These are phyloP conservation scores for Ennomos fuscantarius DNA, from an alignment of 2,888 invertebrate species.

Conservation along the genomic window DNA sequence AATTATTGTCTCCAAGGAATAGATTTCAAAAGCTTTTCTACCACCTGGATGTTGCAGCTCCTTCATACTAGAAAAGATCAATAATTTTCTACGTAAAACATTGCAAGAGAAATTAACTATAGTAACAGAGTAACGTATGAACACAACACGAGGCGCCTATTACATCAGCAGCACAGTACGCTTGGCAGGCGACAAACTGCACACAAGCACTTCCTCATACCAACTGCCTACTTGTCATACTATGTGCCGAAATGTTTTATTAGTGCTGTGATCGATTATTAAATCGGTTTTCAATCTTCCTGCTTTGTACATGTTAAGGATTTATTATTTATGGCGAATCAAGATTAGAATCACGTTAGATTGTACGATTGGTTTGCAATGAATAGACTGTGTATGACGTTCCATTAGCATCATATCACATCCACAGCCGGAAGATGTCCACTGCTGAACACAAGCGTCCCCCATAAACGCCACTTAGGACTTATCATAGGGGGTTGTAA, in stretches of 20 bases:
- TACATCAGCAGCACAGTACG: constrained; percentile 10
- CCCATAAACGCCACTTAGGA: too few species aligned
- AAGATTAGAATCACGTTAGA: constrained; percentile 14
- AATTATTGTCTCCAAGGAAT: too few species aligned
- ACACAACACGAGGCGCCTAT: background rate
- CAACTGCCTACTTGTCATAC: constrained; percentile 21
- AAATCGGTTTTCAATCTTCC: constrained; percentile 21
- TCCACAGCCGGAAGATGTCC: too few species aligned
- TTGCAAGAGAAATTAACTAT: too few species aligned
- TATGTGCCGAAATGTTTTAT: constrained; percentile 8
- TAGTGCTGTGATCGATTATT: constrained; percentile 13
- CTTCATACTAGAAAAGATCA: too few species aligned
- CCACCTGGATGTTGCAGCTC: too few species aligned
- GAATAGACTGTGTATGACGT: constrained; percentile 5
- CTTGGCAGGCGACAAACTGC: constrained; percentile 20
- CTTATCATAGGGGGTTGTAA: too few species aligned
- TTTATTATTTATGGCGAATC: constrained; percentile 7
- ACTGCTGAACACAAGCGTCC: too few species aligned
- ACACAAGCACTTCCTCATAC: constrained; percentile 21
- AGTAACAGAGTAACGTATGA: too few species aligned
- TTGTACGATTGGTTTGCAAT: constrained; percentile 3
- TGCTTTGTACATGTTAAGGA: constrained; percentile 3
- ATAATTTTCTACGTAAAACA: too few species aligned
- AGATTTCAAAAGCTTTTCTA: too few species aligned
- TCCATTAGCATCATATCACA: constrained; percentile 1